Conservation (phyloP, 2,888 invertebrate genomes). For the Oscheius sp. region DNA sequence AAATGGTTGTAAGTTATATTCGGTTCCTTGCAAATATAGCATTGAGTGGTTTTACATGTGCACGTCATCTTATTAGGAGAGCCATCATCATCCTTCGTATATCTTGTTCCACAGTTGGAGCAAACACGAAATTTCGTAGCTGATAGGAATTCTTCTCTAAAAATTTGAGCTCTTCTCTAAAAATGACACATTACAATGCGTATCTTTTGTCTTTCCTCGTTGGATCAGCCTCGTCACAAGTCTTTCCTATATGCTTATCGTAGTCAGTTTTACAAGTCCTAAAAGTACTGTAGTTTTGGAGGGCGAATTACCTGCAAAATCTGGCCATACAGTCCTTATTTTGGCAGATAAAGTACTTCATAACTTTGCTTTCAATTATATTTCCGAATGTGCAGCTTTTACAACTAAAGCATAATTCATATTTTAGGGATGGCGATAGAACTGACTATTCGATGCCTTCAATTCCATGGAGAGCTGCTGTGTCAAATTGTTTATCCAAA, state of each 20-base stretch:
- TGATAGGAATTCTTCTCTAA: background rate
- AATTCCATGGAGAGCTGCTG: background rate
- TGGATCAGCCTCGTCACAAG: background rate
- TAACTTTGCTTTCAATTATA: background rate
- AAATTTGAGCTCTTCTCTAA: no score
- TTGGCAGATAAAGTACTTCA: background rate
- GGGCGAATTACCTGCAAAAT: background rate
- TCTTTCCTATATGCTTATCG: background rate
- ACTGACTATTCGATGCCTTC: background rate
- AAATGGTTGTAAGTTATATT: constrained; percentile 73
- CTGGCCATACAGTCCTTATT: background rate
- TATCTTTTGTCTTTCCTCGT: background rate
- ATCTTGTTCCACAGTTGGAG: background rate
- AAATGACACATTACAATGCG: background rate
- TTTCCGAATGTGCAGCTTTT: background rate
- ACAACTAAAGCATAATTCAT: no score
- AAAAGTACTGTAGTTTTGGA: no score
- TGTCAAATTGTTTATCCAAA: background rate
- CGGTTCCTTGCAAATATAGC: constrained; percentile 75
- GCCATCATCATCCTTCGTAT: background rate
- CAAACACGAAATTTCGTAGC: background rate
- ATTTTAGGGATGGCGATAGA: no score
- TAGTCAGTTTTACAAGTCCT: background rate
- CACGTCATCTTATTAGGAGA: constrained; percentile 76
- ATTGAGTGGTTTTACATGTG: constrained; percentile 75